Evolutionary conservation across 2,113 vertebrate genomes (phyloP), one percentile per base, ranked within the genome.

Genomic region (Nothoprocta pentlandii): DNA sequence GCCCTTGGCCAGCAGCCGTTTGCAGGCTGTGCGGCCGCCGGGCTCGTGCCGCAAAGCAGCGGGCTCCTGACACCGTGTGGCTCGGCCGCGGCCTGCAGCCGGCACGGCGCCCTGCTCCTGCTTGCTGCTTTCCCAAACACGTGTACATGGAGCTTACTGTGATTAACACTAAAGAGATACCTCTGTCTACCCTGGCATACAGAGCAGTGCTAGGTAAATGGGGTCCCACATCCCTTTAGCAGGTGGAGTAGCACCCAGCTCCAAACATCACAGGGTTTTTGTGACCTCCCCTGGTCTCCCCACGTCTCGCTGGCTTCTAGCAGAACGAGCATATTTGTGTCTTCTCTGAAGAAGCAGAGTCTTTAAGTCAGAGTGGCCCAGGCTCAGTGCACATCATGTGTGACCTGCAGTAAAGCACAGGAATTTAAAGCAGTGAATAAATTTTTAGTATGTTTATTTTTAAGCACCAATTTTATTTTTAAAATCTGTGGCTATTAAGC

Each of bases 1-100:
- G 22, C 12, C 49, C 59, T 23, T 7, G 47, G 83, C 61, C 4
- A n/a, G 32, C 47, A 74, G 76, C 41, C 87, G 30, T 44, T 89
- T 53, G 28, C 64, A 41, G 42, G 21, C 34, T 80, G 63, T 56
- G 28, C 16, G 9, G 28, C 54, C 5, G 30, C 28, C 9, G 5
- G 54, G 9, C 3, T 32, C 36, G 58, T 1, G 21, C 62, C n/a
- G 30, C 44, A 42, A 21, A 6, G 4, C 69, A 46, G 92, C 76
- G 6, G 58, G 91, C 94, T 95, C 93, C 96, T 97, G 96, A 95
- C 95, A 94, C 91, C 93, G 96, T 96, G 96, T 97, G 96, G 96
- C 88, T 85, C 22, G 10, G 8, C 80, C 30, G 67, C 53, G 32
- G 70, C 95, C 90, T 89, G 93, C 96, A 94, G 56, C 63, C 26